Evolutionary conservation across 2,797 vertebrate genomes (phyloP).

Genomic region (Premnoplex brunnescens): DNA sequence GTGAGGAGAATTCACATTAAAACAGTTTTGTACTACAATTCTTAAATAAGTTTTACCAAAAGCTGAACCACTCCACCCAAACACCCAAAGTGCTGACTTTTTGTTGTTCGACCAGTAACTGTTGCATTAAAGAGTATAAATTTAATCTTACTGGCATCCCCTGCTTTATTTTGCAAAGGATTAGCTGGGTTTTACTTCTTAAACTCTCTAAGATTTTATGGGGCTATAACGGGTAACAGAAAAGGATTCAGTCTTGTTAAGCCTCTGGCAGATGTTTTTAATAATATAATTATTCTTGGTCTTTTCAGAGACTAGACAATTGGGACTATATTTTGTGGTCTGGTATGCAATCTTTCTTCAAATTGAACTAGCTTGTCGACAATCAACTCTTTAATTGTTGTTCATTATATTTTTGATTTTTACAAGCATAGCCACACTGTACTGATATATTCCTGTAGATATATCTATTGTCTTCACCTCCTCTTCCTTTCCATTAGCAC

Average conservation of each 20-base stretch:
- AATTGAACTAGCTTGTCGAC: conserved; percentile 39
- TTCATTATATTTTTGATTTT: neutral
- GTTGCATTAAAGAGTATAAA: neutral
- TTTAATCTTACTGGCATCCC: neutral
- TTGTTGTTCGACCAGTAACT: neutral
- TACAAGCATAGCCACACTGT: neutral
- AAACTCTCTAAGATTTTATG: neutral
- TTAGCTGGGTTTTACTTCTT: neutral
- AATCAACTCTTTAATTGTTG: neutral
- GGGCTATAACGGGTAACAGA: conserved; percentile 18
- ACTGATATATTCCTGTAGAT: neutral
- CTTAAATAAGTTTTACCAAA: neutral
- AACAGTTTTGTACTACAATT: neutral
- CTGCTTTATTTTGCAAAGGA: neutral
- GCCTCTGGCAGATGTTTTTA: conserved; percentile 58
- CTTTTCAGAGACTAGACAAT: conserved; percentile 20
- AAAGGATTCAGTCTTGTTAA: conserved; percentile 26
- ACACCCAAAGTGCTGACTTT: neutral
- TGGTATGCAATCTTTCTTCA: neutral
- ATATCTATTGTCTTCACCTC: neutral
- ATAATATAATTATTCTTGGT: conserved; percentile 33
- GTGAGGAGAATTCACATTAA: neutral
- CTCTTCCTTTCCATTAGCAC: neutral
- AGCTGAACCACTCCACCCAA: neutral
- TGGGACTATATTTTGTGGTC: neutral